Evolutionary conservation across 2,797 vertebrate species (phyloP), one percentile per base, ranked within the genome.

Genomic region (Erethizon dorsatum): DNA sequence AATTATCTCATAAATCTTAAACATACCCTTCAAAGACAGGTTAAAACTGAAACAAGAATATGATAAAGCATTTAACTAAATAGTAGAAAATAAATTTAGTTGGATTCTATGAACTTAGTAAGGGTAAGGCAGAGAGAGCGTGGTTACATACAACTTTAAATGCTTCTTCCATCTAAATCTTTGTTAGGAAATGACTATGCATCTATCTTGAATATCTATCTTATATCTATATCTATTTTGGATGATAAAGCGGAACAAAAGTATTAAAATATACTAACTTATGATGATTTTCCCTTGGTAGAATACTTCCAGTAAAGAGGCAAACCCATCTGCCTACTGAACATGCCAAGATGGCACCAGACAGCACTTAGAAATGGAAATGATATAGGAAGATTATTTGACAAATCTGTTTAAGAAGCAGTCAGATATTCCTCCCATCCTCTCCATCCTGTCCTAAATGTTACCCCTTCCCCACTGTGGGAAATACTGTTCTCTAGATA

Each of bases 1-100:
- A 96, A 92, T 18, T 79, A 96, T 84, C 33, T 92, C 33, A 93
- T 65, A 90, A 93, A 91, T 84, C 10, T 56, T 88, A 83, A 97
- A 75, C 26, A 91, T 37, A 95, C 1, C 5, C 61, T 83, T 63
- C 6, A 91, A 91, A 95, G 69, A 83, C 56, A 91, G 2, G 37
- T 89, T 94, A 80, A 86, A 73, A 94, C 37, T 83, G 56, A 92
- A 41, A 82, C 13, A 94, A 83, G 61, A 90, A 80, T 61, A 85
- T 52, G 31, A 80, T 37, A n/a, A 94, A 41, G 31, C 22, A 90
- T 13, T 91, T n/a, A 75, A 41, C 37, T 77, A 86, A 88, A 95
- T 82, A 94, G 69, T n/a, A 69, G 45, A 83, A 91, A 67, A 57
- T 65, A 22, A 96, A 83, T 78, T 59, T 41, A 82, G n/a, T 79